Evolutionary conservation across 2,888 invertebrate genomes (phyloP).

Genomic region (Drosophila setosimentum): DNA sequence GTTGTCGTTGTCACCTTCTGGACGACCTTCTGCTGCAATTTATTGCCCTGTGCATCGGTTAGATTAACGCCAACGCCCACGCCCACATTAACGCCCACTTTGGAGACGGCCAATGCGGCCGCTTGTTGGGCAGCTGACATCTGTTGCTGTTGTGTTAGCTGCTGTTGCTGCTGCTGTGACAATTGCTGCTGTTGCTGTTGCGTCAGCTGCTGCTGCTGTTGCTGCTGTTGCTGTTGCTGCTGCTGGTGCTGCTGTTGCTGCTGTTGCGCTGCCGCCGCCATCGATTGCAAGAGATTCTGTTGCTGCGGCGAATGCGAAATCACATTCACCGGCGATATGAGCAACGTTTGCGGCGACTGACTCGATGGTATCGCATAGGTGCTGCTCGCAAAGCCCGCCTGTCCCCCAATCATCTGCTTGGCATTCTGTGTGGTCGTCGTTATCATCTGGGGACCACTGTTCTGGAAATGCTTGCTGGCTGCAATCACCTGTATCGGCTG

Average conservation of each 20-base stretch:
- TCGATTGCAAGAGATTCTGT: conserved; percentile 84
- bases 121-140: conserved; percentile 62
- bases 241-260: conserved; percentile 79
- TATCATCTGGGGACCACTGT: conserved; percentile 93
- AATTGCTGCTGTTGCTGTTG: conserved; percentile 60
- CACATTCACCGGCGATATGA: conserved; percentile 87
- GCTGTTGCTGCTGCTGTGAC: conserved; percentile 49
- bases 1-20: conserved; percentile 86
- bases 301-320: conserved; percentile 84
- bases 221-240: conserved; percentile 65
- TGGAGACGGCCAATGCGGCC: conserved; percentile 45
- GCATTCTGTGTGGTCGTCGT: conserved; percentile 88
- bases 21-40: conserved; percentile 86
- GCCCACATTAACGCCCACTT: conserved; percentile 41
- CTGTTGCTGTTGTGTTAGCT: conserved; percentile 56
- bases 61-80: conserved; percentile 17
- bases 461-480: conserved; percentile 93
- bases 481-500: conserved; percentile 89
- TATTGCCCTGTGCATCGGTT: conserved; percentile 79
- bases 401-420: conserved; percentile 88
- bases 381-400: conserved; percentile 82
- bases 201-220: conserved; percentile 55
- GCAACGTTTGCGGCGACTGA: conserved; percentile 91
- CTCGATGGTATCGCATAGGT: conserved; percentile 92
- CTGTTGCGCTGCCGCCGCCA: conserved; percentile 74